Percentiles rank a stretch among this genome's conserved stretches.
phyloP scores from a whole-genome alignment of 2,888 invertebrate genomes.

The Reticulitermes lucifugus region DNA sequence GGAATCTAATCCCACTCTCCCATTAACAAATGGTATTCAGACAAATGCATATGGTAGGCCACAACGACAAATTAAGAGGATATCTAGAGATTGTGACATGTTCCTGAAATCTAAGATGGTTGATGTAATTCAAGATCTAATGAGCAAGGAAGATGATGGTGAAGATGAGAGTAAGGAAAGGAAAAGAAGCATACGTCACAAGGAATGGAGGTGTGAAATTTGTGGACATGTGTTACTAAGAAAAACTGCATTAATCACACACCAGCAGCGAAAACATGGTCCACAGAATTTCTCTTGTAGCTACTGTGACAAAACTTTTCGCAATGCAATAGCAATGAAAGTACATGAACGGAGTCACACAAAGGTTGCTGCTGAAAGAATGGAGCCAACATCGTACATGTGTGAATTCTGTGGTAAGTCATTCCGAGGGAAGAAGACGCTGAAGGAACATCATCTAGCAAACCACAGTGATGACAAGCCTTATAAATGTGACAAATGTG shows the following conservation, averaged over 20 bases:
- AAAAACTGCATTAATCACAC: constrained; percentile 41
- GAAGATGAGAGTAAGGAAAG: constrained; percentile 12
- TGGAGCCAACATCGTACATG: constrained; percentile 28
- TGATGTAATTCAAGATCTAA: constrained; percentile 49
- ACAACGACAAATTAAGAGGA: constrained; percentile 8
- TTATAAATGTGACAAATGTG: constrained; percentile 58
- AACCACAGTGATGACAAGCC: constrained; percentile 56
- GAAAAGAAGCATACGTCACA: neutral
- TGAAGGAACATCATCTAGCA: constrained; percentile 57
- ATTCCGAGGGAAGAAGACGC: constrained; percentile 54
- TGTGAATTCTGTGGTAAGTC: constrained; percentile 51
- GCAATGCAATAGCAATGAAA: constrained; percentile 19
- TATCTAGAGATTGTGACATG: constrained; percentile 44
- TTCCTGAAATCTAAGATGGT: constrained; percentile 44
- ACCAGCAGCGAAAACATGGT: constrained; percentile 40
- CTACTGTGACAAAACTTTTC: constrained; percentile 46
- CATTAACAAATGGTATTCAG: neutral
- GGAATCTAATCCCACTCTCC: constrained; percentile 7
- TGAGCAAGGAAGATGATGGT: constrained; percentile 30
- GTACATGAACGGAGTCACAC: constrained; percentile 42
- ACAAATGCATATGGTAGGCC: neutral
- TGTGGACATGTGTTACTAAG: constrained; percentile 41
- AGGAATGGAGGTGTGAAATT: constrained; percentile 47
- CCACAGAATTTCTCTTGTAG: constrained; percentile 35
- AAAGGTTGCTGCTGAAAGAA: constrained; percentile 1